Conservation (phyloP, 1,140 invertebrate genomes). For the Coelopa frigida region DNA sequence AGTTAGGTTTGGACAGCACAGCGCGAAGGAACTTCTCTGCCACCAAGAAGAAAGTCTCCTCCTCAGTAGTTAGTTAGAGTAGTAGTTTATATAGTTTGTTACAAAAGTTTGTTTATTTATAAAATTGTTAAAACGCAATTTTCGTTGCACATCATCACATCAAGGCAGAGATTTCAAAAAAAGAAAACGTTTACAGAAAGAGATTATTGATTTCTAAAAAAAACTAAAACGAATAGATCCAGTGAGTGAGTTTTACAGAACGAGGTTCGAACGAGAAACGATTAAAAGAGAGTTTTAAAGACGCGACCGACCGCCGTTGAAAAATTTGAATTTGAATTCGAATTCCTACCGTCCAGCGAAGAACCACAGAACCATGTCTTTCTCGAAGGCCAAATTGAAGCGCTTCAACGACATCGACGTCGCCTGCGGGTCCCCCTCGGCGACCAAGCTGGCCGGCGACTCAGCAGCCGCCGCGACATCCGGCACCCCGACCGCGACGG, state of each 20-base stretch:
- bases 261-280: too few species aligned
- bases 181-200: too few species aligned
- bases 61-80: slow-evolving; percentile 4
- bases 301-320: too few species aligned
- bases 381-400: slow-evolving; percentile 43
- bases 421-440: slow-evolving; percentile 31
- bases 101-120: slow-evolving; percentile 5
- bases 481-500: slow-evolving; percentile 23
- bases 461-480: slow-evolving; percentile 13
- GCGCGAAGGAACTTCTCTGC: slow-evolving; percentile 31
- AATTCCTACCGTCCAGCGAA: too few species aligned
- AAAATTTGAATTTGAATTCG: too few species aligned
- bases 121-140: neutral
- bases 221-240: too few species aligned
- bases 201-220: too few species aligned
- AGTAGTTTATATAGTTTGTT: slow-evolving; percentile 5
- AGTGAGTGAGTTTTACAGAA: too few species aligned
- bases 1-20: slow-evolving; percentile 41
- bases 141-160: too few species aligned
- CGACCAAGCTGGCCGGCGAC: slow-evolving; percentile 19
- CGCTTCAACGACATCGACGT: slow-evolving; percentile 43
- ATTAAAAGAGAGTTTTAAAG: too few species aligned
- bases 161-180: too few species aligned
- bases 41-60: slow-evolving; percentile 11
- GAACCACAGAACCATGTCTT: slow-evolving; percentile 26